phyloP scores from a whole-genome alignment of 1,140 invertebrate genomes.

The Andrena cerasifolii region DNA sequence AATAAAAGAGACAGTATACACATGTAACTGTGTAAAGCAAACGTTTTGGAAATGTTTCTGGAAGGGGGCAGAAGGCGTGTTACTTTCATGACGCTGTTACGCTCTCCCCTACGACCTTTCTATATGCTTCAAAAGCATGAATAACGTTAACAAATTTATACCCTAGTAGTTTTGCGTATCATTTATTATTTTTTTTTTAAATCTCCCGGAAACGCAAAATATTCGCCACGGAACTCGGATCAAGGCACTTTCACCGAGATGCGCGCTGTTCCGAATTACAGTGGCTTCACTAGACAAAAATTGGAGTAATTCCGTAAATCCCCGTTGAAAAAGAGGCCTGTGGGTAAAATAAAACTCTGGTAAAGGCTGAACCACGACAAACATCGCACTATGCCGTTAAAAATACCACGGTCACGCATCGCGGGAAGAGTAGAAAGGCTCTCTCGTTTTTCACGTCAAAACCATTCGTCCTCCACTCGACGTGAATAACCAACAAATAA shows the following conservation, averaged over 20 bases:
- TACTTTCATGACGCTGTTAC: too few relatives aligned
- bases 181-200: too few relatives aligned
- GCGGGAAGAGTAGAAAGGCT: conserved; percentile 42
- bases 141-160: too few relatives aligned
- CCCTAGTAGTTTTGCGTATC: too few relatives aligned
- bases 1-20: too few relatives aligned
- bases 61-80: too few relatives aligned
- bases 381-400: conserved; percentile 45
- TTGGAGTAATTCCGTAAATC: not conserved
- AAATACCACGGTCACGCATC: conserved; percentile 49
- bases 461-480: conserved; percentile 53
- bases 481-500: conserved; percentile 58
- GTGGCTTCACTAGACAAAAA: not conserved
- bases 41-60: too few relatives aligned
- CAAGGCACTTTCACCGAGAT: not conserved
- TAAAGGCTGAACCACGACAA: conserved; percentile 27
- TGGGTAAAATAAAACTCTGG: not conserved
- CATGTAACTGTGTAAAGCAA: too few relatives aligned
- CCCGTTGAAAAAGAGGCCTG: not conserved
- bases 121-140: too few relatives aligned
- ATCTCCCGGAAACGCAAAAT: not conserved
- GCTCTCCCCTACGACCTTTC: too few relatives aligned
- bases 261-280: not conserved
- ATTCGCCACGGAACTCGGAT: not conserved
- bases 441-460: conserved; percentile 58